Evolutionary conservation across 2,113 vertebrate species (phyloP), one percentile per base, ranked within the genome.

Genomic region (Nothocercus nigrocapillus): DNA sequence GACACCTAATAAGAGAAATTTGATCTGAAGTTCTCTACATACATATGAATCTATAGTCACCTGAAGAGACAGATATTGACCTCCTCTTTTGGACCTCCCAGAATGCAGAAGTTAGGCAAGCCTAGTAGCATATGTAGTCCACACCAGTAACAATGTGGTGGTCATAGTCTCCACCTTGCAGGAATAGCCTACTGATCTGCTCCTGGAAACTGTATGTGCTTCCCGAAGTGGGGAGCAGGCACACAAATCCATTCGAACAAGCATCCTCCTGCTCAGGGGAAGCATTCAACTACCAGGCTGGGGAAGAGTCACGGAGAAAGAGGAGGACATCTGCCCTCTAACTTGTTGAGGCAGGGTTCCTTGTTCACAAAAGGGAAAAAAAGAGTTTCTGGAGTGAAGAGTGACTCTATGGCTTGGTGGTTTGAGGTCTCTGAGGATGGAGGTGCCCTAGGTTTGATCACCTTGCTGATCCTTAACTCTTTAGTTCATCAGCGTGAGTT

Each of bases 221-320:
- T 56, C 36, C 53, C 28, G 56, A 70, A 24, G 7, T 5, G 8
- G n/a, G 36, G 81, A 83, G 45, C 32, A n/a, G 64, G 24, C 42
- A 16, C 0, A 1, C 0, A 2, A 54, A 9, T 32, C 10, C 47
- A 45, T 8, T 18, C 38, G 74, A 86, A 14, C 13, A n/a, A 72
- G 42, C 12, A 56, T 0, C 20, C 32, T 2, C 32, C 61, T 56
- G 49, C 51, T 51, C 61, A 25, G 21, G 70, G 1, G 0, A 73
- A 61, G 61, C 17, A 63, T 20, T 9, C 0, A 0, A 36, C 12
- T 38, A 69, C 10, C n/a, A 62, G 15, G 4, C 11, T 47, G 34
- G 25, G n/a, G 20, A 5, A 18, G 17, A 59, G 51, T 21, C 3
- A 1, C 13, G 2, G 2, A 4, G 10, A 49, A 21, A 44, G 32